Percentiles rank a stretch among this genome's conserved stretches.
phyloP scores from a whole-genome alignment of 2,797 vertebrate genomes.

The Gymnopithys bicolor region DNA sequence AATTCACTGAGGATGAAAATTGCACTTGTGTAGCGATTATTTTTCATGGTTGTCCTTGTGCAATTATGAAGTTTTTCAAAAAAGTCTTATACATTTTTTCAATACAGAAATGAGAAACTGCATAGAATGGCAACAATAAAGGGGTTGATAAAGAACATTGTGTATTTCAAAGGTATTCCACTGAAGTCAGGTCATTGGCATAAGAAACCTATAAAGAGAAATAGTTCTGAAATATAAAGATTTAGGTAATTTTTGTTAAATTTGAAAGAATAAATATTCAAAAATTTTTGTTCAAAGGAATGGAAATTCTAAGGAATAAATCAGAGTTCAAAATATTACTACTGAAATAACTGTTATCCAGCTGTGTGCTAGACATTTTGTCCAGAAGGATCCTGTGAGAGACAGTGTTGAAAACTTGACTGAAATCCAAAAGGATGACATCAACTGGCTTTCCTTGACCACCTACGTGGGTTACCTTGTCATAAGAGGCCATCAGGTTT shows the following conservation, averaged over 20 bases:
- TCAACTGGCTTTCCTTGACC: not conserved
- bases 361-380: not conserved
- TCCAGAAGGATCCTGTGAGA: not conserved
- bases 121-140: not conserved
- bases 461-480: not conserved
- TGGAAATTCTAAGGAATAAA: not conserved
- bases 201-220: not conserved
- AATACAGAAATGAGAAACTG: not conserved
- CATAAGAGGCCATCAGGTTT: not conserved
- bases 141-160: not conserved
- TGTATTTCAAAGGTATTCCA: not conserved
- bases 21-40: rapidly evolving
- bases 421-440: not conserved
- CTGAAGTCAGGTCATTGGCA: not conserved
- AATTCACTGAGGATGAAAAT: not conserved
- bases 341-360: not conserved
- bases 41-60: not conserved
- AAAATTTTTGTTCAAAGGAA: not conserved
- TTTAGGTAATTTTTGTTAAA: not conserved
- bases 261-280: not conserved
- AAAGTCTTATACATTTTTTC: not conserved
- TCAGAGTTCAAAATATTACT: not conserved
- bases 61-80: not conserved
- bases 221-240: not conserved
- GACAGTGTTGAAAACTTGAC: not conserved